Conservation (phyloP, 2,797 vertebrate species). For the Catamblyrhynchus diadema region DNA sequence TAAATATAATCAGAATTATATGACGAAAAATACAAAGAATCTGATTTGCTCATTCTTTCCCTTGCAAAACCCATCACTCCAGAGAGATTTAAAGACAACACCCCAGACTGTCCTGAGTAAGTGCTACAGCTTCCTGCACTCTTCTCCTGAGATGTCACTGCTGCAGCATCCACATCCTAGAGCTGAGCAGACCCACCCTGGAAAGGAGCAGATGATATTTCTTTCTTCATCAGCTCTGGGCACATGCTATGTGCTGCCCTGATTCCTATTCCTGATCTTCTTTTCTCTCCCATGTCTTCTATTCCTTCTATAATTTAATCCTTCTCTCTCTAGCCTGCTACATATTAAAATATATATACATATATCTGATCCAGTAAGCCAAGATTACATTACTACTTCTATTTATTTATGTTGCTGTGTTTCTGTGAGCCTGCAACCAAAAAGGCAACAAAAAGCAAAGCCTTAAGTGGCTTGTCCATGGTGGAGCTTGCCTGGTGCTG, state of each 20-base stretch:
- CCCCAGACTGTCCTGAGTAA: neutral
- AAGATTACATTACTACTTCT: neutral
- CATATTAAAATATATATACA: neutral
- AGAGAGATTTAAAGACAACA: neutral
- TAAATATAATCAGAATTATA: neutral
- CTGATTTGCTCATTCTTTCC: neutral
- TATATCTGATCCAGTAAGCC: neutral
- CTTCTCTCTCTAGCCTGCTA: neutral
- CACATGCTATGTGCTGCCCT: neutral
- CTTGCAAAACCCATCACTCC: neutral
- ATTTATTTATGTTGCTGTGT: neutral
- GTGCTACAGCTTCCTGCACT: neutral
- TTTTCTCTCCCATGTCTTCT: neutral
- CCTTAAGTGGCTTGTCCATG: neutral
- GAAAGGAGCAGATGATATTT: neutral
- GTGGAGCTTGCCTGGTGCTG: fast-evolving
- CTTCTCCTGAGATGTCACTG: neutral
- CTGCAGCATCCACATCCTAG: fast-evolving
- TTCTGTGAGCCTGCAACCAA: neutral
- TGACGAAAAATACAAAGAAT: neutral
- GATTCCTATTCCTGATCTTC: neutral
- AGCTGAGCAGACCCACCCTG: neutral
- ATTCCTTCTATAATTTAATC: neutral
- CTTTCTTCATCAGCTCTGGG: neutral
- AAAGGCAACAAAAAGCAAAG: neutral